A percentile compares a stretch with the other conserved stretches of the same genome.
Conservation (phyloP, 2,113 vertebrate species). For the Saccopteryx bilineata region DNA sequence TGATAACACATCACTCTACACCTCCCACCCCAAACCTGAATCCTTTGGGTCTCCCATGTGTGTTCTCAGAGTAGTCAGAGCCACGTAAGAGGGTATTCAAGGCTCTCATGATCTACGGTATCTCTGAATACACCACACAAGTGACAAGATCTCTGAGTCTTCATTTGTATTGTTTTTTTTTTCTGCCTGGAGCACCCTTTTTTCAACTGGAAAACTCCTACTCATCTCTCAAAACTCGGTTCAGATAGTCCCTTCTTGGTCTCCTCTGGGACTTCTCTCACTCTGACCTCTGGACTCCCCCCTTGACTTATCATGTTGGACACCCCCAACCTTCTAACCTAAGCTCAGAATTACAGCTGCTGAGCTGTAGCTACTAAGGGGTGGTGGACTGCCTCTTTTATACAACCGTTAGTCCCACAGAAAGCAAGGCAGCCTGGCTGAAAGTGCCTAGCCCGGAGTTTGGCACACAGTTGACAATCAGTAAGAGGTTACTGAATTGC, state of each 20-base stretch:
- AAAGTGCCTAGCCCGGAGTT: conserved; percentile 67
- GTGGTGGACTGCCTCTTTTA: not conserved
- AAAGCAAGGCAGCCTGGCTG: not conserved
- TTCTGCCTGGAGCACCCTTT: not conserved
- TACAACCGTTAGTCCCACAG: not conserved
- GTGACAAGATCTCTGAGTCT: conserved; percentile 14
- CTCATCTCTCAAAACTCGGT: conserved; percentile 50
- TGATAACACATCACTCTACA: not conserved
- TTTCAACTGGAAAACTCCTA: conserved; percentile 64
- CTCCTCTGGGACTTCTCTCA: not conserved
- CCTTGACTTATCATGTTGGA: not conserved
- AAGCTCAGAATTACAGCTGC: not conserved
- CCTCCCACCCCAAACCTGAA: not conserved
- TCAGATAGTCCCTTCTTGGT: not conserved
- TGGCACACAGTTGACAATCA: conserved; percentile 59
- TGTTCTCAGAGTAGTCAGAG: not conserved
- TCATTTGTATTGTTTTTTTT: not conserved
- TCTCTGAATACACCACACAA: not conserved
- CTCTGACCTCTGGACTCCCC: not conserved
- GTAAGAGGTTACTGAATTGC: conserved; percentile 51
- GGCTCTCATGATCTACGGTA: not conserved
- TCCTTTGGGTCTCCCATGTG: not conserved
- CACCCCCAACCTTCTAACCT: not conserved
- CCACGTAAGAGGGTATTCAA: not conserved
- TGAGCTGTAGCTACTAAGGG: not conserved